Base-by-base conservation (phyloP, 2,113 vertebrate genomes). In the Candoia aspera region DNA sequence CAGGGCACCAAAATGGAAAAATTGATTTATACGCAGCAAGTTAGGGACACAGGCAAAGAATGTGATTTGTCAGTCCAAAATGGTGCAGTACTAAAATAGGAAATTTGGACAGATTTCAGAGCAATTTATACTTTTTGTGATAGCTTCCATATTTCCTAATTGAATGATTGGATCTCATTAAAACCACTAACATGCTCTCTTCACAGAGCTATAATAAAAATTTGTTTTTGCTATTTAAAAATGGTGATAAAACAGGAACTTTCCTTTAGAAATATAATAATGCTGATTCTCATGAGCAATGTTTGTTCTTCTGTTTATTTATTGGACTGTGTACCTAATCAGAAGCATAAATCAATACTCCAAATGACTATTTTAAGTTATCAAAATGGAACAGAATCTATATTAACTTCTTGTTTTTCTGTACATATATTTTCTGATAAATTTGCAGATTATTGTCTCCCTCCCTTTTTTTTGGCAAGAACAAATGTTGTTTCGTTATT, bases 81-180 rank as follows among this genome's bases (percentile, higher is more conserved):
- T 37, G 53, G 19, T 79, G 53, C 53, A 37, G n/a, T 42, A 57
- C 49, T 55, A 57, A 54, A 57, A 84, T 8, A 58, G 21, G 21
- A 55, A 33, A 90, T 90, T 57, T 79, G 88, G 88, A 79, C 19
- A 79, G 21, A 37, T 90, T 90, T 33, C 89, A 58, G 68, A 26
- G 11, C 33, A 90, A 83, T 42, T 57, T 73, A 37, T 4, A 23
- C 37, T 64, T 89, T 62, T 53, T 21, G 46, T 68, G 26, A 53
- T 54, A 53, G 49, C 53, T 89, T 89, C 60, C 64, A n/a, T 46
- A 19, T 12, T 68, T 89, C 21, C 88, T 88, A 49, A 64, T n/a
- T 64, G 49, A 88, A 53, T 46, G 24, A 4, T 4, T 83, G 21
- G 21, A 55, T 73, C n/a, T 29, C 29, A 33, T 23, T 55, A n/a